These are phyloP conservation scores for Temnothorax curvispinosus DNA, from an alignment of 1,140 invertebrate genomes.

Conservation along the genomic window DNA sequence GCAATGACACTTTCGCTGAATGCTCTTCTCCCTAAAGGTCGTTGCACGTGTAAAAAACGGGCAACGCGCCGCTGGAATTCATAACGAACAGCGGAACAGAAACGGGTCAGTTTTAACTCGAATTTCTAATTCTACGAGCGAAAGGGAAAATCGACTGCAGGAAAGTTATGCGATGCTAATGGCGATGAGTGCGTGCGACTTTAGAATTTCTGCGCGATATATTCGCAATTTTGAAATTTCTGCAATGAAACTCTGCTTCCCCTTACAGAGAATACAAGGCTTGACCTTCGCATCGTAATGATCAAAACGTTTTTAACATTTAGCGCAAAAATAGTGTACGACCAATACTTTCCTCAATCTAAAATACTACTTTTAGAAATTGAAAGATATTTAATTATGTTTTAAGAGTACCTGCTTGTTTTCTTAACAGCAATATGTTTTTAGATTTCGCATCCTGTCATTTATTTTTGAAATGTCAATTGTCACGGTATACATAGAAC, in stretches of 20 bases:
- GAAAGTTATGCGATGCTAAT: slow-evolving; percentile 54
- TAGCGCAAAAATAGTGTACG: not conserved
- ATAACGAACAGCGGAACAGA: slow-evolving; percentile 61
- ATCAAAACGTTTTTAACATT: not conserved
- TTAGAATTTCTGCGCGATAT: not conserved
- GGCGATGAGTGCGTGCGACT: slow-evolving; percentile 16
- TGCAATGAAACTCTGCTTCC: not conserved
- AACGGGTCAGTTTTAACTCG: slow-evolving; percentile 61
- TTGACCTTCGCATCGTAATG: not conserved
- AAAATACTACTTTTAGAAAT: not conserved
- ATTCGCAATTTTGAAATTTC: slow-evolving; percentile 17
- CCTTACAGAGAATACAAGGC: not conserved
- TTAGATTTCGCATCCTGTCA: not conserved
- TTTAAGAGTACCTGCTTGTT: not conserved
- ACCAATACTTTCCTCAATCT: not conserved
- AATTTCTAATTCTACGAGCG: slow-evolving; percentile 74
- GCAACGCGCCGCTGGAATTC: slow-evolving; percentile 60
- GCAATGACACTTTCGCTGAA: slow-evolving; percentile 71
- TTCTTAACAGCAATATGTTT: not conserved
- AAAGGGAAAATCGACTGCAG: slow-evolving; percentile 72
- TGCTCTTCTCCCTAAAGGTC: slow-evolving; percentile 64
- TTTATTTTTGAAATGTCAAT: slow-evolving; percentile 1
- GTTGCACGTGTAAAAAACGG: slow-evolving; percentile 73
- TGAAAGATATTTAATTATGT: not conserved
- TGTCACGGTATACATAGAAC: not conserved